Evolutionary conservation across 1,140 invertebrate genomes (phyloP).

Genomic region (Solen grandis): DNA sequence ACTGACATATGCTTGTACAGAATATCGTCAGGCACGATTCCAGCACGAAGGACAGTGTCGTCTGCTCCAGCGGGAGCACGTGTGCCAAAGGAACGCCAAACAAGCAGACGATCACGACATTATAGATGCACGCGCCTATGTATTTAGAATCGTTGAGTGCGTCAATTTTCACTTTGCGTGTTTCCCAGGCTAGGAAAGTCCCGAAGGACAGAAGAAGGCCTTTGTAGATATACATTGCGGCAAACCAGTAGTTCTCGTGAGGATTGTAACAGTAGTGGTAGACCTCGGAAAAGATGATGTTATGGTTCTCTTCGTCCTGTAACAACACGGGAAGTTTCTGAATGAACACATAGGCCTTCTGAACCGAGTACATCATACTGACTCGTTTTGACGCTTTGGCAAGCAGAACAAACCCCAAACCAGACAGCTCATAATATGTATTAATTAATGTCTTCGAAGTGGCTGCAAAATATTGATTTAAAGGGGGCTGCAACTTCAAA

Average conservation of each 20-base stretch:
- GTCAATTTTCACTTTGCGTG: conserved; percentile 59
- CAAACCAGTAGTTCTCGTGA: conserved; percentile 54
- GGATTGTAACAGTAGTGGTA: conserved; percentile 29
- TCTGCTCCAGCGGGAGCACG: conserved; percentile 84
- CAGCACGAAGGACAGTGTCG: conserved; percentile 55
- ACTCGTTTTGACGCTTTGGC: no score
- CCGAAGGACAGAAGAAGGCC: conserved; percentile 67
- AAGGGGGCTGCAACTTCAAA: no score
- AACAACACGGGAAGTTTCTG: no score
- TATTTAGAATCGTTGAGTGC: conserved; percentile 70
- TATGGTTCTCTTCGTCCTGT: conserved; percentile 34
- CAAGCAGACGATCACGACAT: conserved; percentile 98
- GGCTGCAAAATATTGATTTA: no score
- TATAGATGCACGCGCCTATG: conserved; percentile 93
- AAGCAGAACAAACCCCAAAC: no score
- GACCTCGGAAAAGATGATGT: conserved; percentile 7
- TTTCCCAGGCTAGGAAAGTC: conserved; percentile 69
- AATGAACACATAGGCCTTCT: no score
- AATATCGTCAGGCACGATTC: conserved; percentile 51
- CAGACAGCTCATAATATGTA: no score
- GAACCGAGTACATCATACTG: no score
- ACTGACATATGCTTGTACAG: conserved; percentile 58
- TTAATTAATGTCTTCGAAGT: no score
- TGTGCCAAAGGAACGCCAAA: conserved; percentile 93
- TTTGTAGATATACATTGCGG: conserved; percentile 57